These are phyloP conservation scores for Artibeus lituratus DNA, from an alignment of 2,797 vertebrate genomes.

Conservation along the genomic window DNA sequence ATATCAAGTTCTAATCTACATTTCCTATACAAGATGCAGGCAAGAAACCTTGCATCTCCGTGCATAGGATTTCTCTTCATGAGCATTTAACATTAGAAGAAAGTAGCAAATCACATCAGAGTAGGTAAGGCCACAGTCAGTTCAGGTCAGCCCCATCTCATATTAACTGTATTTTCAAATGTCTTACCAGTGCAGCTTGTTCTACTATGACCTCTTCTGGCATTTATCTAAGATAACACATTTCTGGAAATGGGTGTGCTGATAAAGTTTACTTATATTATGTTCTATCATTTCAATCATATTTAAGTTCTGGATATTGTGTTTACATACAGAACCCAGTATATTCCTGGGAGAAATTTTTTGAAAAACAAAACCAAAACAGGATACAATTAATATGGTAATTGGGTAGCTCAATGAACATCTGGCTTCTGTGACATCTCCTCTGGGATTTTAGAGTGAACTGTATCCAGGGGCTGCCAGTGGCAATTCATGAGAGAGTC, in stretches of 20 bases:
- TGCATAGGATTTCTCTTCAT: neutral
- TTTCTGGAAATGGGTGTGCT: neutral
- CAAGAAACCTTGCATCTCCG: neutral
- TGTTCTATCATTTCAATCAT: neutral
- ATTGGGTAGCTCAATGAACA: neutral
- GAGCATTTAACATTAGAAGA: neutral
- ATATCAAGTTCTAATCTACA: neutral
- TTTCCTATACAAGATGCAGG: neutral
- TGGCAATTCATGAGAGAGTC: slow-evolving; percentile 92
- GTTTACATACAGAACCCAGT: neutral
- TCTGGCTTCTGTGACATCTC: slow-evolving; percentile 63
- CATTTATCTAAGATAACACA: neutral
- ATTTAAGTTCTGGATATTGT: neutral
- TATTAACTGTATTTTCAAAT: neutral
- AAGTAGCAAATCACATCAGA: neutral
- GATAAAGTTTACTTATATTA: neutral
- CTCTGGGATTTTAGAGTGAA: slow-evolving; percentile 85
- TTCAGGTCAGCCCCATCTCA: neutral
- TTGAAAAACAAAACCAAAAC: neutral
- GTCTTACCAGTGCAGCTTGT: neutral
- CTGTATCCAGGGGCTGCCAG: slow-evolving; percentile 92
- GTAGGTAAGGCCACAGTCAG: neutral
- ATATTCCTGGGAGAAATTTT: neutral
- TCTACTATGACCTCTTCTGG: neutral
- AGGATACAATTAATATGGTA: neutral